Conservation (phyloP, 2,888 invertebrate genomes). For the Mimas tiliae region DNA sequence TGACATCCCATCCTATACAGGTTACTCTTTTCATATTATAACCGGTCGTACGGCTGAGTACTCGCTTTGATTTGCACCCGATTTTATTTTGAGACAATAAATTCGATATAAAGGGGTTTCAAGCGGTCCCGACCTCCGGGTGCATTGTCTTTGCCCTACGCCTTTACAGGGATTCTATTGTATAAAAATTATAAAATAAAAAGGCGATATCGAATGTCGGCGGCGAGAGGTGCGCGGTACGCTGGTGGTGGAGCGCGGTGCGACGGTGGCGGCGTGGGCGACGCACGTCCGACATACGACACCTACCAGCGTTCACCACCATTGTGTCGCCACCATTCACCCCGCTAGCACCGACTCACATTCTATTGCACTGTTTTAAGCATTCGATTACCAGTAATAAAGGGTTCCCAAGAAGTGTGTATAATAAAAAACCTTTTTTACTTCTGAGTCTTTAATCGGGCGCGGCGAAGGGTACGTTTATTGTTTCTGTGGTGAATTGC, state of each 20-base stretch:
- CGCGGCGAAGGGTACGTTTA: constrained; percentile 76
- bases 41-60: constrained; percentile 51
- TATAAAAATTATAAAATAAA: constrained; percentile 82
- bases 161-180: constrained; percentile 75
- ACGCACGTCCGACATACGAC: constrained; percentile 65
- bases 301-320: constrained; percentile 53
- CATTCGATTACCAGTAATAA: constrained; percentile 83
- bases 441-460: constrained; percentile 72
- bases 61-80: constrained; percentile 84
- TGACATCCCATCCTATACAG: background rate
- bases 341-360: constrained; percentile 64
- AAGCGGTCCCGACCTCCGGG: constrained; percentile 81
- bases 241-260: constrained; percentile 41
- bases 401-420: constrained; percentile 80
- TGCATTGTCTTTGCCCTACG: constrained; percentile 83
- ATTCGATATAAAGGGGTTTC: constrained; percentile 81
- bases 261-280: constrained; percentile 49
- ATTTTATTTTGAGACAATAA: constrained; percentile 84
- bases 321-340: constrained; percentile 55
- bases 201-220: constrained; percentile 82
- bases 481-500: constrained; percentile 81
- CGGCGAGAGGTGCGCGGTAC: constrained; percentile 63
- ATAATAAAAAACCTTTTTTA: constrained; percentile 68
- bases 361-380: constrained; percentile 83
- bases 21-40: constrained; percentile 18